Percentiles rank a stretch among this genome's conserved stretches.
Evolutionary conservation across 1,140 invertebrate species (phyloP).

Genomic region (Drosophila pandora): DNA sequence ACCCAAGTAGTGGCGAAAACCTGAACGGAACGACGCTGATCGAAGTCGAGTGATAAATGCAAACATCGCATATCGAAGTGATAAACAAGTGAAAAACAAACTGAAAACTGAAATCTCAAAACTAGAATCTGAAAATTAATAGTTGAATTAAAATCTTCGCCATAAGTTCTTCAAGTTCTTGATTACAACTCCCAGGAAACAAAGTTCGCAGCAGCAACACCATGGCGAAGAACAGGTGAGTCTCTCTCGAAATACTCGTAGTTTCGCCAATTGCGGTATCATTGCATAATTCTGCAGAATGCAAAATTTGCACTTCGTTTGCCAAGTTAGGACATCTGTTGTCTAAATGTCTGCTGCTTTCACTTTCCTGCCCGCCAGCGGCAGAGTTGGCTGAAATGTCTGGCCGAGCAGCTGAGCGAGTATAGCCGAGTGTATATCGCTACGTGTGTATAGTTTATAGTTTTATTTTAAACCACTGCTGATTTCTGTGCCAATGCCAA

Average conservation of each 20-base stretch:
- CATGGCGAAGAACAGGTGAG: constrained; percentile 67
- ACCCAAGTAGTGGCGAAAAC: constrained; percentile 15
- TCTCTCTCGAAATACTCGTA: constrained; percentile 9
- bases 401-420: constrained; percentile 13
- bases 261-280: not conserved
- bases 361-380: constrained; percentile 57
- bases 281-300: constrained; percentile 35
- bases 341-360: constrained; percentile 47
- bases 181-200: constrained; percentile 2
- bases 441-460: constrained; percentile 27
- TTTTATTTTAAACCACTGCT: constrained; percentile 41
- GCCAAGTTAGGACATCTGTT: constrained; percentile 51
- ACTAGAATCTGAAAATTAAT: constrained; percentile 6
- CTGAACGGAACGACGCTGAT: constrained; percentile 13
- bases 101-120: constrained; percentile 12
- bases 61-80: constrained; percentile 49
- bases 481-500: constrained; percentile 41
- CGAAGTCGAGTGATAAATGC: constrained; percentile 55
- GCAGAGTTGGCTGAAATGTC: constrained; percentile 11
- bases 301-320: constrained; percentile 14
- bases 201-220: constrained; percentile 21
- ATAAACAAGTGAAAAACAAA: constrained; percentile 24
- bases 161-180: not conserved
- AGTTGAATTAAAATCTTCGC: constrained; percentile 7
- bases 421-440: constrained; percentile 4